phyloP scores from a whole-genome alignment of 2,797 vertebrate genomes.

The Chiloscyllium punctatum region DNA sequence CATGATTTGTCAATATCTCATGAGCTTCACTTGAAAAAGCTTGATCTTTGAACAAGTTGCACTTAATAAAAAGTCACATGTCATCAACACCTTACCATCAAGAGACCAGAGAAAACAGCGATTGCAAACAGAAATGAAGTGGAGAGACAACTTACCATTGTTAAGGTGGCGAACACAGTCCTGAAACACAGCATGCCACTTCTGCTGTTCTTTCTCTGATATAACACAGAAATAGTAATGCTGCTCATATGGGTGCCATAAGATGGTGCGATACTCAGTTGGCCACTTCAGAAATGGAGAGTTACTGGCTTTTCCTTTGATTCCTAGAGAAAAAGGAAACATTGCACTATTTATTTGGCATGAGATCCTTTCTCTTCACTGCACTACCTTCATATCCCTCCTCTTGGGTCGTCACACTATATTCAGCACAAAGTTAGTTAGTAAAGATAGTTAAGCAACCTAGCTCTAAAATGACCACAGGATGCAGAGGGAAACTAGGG shows the following conservation, averaged over 20 bases:
- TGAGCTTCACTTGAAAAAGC: not conserved
- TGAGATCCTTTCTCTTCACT: not conserved
- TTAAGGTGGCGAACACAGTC: slow-evolving; percentile 85
- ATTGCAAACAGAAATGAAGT: not conserved
- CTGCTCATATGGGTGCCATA: slow-evolving; percentile 86
- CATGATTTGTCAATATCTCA: not conserved
- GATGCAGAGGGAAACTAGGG: not conserved
- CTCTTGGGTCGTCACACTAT: not conserved
- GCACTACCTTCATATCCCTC: not conserved
- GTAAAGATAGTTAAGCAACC: not conserved
- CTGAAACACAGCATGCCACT: slow-evolving; percentile 87
- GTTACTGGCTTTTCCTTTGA: slow-evolving; percentile 63
- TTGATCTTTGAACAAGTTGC: not conserved
- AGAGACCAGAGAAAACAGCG: not conserved
- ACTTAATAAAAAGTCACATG: not conserved
- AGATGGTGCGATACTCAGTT: slow-evolving; percentile 77
- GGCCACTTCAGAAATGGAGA: slow-evolving; percentile 74
- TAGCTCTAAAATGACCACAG: not conserved
- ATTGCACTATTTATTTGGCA: not conserved
- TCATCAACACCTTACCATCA: not conserved
- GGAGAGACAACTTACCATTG: slow-evolving; percentile 66
- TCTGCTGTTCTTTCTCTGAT: slow-evolving; percentile 85
- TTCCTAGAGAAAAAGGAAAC: slow-evolving; percentile 51
- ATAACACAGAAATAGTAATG: slow-evolving; percentile 88
- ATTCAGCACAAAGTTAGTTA: not conserved